phyloP scores from a whole-genome alignment of 1,140 invertebrate species.

The Mizuhopecten yessoensis region DNA sequence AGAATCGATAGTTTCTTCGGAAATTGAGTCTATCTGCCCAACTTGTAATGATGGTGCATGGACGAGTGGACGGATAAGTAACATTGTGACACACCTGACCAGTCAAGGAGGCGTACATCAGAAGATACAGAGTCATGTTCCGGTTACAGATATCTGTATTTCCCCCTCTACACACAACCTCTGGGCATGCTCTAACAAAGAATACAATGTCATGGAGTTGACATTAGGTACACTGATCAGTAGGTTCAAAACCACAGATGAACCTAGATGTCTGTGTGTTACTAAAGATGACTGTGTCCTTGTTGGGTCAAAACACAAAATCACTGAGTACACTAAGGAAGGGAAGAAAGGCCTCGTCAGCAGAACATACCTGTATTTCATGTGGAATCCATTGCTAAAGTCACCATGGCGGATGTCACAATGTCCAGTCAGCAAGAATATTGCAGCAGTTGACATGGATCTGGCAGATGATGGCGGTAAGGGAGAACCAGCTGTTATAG shows the following conservation, averaged over 20 bases:
- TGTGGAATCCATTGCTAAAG: not conserved
- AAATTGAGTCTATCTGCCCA: not conserved
- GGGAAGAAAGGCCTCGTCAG: not conserved
- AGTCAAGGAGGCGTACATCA: not conserved
- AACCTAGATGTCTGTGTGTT: not conserved
- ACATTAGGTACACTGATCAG: not conserved
- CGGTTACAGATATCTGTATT: not conserved
- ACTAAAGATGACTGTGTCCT: not conserved
- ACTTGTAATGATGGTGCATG: not conserved
- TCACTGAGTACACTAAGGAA: not conserved
- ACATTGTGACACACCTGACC: not conserved
- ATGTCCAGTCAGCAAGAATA: too few relatives aligned
- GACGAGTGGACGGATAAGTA: not conserved
- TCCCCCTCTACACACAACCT: not conserved
- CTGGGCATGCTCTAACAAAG: not conserved
- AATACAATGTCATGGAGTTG: not conserved
- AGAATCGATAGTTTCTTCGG: not conserved
- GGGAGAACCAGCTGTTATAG: not conserved
- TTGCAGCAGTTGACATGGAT: not conserved
- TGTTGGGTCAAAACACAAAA: not conserved
- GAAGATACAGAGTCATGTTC: not conserved
- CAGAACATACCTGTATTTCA: not conserved
- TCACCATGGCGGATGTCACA: not conserved
- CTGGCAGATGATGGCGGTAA: not conserved
- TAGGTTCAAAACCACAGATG: not conserved